These are phyloP conservation scores for Gallinago paraguaiae DNA, from an alignment of 2,113 vertebrate species.

Conservation along the genomic window DNA sequence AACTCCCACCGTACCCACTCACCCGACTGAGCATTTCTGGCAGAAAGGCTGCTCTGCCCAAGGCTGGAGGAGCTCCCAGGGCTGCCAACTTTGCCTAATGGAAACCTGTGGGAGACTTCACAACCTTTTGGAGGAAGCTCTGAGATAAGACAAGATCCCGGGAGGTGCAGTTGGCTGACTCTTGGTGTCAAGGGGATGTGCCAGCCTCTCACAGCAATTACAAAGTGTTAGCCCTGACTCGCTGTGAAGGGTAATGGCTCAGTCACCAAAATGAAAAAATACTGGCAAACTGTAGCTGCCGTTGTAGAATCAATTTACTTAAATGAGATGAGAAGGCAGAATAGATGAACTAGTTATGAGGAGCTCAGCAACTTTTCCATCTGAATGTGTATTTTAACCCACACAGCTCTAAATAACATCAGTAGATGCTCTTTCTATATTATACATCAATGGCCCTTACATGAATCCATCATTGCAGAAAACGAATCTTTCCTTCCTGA, in stretches of 20 bases:
- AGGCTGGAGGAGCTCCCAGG: not conserved
- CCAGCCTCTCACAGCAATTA: slow-evolving; percentile 46
- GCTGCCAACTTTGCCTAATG: not conserved
- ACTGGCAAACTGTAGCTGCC: not conserved
- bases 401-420: not conserved
- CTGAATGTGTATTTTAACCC: not conserved
- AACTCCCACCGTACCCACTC: not conserved
- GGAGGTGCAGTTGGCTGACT: not conserved
- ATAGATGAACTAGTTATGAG: not conserved
- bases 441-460: not conserved
- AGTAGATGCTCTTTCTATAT: not conserved
- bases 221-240: not conserved
- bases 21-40: not conserved
- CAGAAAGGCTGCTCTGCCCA: not conserved
- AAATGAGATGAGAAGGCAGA: not conserved
- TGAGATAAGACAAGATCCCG: not conserved
- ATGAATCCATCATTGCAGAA: not conserved
- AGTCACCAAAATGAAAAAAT: not conserved
- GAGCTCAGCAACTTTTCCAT: not conserved
- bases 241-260: slow-evolving; percentile 11
- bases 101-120: slow-evolving; percentile 5
- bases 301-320: not conserved
- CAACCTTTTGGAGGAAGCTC: not conserved
- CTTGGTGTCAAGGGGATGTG: not conserved
- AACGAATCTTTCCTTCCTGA: not conserved